phyloP scores from a whole-genome alignment of 1,140 invertebrate species.

The Tetragonula clypearis region DNA sequence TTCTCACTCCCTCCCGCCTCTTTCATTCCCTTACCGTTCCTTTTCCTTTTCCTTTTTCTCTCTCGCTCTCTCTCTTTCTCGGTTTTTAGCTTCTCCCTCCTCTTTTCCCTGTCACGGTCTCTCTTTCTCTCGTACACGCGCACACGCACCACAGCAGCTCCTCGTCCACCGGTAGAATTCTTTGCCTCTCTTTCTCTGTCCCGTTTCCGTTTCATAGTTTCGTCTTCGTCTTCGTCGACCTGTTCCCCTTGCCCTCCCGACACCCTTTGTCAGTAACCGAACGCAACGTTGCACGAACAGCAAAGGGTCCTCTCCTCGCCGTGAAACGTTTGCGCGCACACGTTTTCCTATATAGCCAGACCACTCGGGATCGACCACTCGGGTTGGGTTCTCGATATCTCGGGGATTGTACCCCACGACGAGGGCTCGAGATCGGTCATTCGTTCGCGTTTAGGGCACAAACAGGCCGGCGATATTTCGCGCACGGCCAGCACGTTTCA shows the following conservation, averaged over 20 bases:
- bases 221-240: not conserved
- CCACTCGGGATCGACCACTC: not conserved
- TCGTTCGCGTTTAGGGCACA: not conserved
- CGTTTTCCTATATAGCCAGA: not conserved
- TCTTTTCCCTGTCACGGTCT: too few relatives aligned
- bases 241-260: too few relatives aligned
- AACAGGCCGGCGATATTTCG: too few relatives aligned
- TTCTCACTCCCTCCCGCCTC: not conserved
- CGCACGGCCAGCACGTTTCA: too few relatives aligned
- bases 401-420: not conserved
- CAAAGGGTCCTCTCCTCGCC: not conserved
- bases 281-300: slow-evolving; percentile 19
- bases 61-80: not conserved
- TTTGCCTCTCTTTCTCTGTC: not conserved
- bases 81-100: not conserved
- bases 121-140: not conserved
- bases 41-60: slow-evolving; percentile 3
- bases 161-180: slow-evolving; percentile 13
- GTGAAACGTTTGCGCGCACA: not conserved
- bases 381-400: not conserved
- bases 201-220: not conserved
- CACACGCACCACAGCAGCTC: not conserved
- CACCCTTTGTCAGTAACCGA: not conserved
- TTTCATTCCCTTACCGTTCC: not conserved
- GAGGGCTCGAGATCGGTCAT: not conserved